Conservation (phyloP, 64 coral and sea anemone genomes). For the Actinia equina region DNA sequence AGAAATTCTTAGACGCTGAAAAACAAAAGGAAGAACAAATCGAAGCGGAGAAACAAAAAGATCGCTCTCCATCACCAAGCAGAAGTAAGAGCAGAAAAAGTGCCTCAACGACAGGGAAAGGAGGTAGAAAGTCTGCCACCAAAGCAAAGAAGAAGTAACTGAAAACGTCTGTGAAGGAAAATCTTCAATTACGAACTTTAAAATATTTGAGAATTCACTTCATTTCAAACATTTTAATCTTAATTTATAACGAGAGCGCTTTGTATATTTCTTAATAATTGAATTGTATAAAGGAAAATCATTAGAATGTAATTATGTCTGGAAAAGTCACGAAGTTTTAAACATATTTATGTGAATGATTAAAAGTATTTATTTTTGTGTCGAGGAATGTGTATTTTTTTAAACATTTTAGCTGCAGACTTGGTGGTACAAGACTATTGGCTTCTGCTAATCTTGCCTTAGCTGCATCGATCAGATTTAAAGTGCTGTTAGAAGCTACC, state of each 20-base stretch:
- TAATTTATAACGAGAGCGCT: background rate
- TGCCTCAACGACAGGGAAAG: conserved; percentile 66
- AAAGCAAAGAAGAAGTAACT: conserved; percentile 87
- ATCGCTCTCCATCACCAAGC: conserved; percentile 77
- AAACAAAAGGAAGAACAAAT: conserved; percentile 81
- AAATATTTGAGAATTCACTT: background rate
- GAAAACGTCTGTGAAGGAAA: background rate
- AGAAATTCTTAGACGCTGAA: conserved; percentile 90
- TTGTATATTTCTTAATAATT: background rate
- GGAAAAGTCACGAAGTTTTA: background rate
- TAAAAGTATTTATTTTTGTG: background rate
- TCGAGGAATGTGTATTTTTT: background rate
- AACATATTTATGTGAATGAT: background rate
- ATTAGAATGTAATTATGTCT: background rate
- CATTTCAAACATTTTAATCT: background rate
- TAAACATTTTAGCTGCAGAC: background rate
- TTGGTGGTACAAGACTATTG: no score
- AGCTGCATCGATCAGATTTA: no score
- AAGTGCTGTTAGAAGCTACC: no score
- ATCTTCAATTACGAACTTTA: background rate
- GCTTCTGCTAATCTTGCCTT: no score
- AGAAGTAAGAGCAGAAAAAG: conserved; percentile 87
- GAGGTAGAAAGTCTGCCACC: conserved; percentile 63
- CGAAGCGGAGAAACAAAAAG: conserved; percentile 70
- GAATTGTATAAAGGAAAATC: background rate